phyloP scores from a whole-genome alignment of 30 jellyfish, hydroid and myxozoan species.

The Aurelia sp. region DNA sequence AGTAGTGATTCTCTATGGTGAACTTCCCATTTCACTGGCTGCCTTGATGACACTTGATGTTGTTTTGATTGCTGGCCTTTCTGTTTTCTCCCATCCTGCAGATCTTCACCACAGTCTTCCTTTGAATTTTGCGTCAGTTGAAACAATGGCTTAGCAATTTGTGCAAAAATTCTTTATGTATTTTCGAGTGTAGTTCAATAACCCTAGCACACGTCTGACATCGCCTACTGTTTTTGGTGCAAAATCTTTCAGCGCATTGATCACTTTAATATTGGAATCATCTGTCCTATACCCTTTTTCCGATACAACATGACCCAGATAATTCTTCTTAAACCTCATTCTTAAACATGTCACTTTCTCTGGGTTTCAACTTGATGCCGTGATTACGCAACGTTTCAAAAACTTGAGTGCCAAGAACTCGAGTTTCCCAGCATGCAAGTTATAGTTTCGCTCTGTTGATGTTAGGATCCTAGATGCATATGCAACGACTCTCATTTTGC shows the following conservation, averaged over 20 bases:
- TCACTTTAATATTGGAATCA: conserved; percentile 5
- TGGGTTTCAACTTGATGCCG: background rate
- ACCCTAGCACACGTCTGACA: conserved; percentile 16
- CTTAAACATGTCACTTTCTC: background rate
- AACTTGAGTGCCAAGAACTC: conserved; percentile 55
- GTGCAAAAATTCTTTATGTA: conserved; percentile 10
- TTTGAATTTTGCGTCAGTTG: background rate
- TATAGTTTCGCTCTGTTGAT: conserved; percentile 37
- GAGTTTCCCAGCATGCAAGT: conserved; percentile 46
- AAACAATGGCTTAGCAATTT: conserved; percentile 18
- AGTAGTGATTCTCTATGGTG: background rate
- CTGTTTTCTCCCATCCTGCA: background rate
- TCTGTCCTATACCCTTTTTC: conserved; percentile 21
- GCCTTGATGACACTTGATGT: conserved; percentile 16
- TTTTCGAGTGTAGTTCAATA: conserved; percentile 7
- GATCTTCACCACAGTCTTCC: too few species aligned
- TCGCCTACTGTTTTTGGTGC: conserved; percentile 14
- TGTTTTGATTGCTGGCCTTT: conserved; percentile 3
- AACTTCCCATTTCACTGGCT: conserved; percentile 26
- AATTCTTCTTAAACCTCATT: conserved; percentile 9
- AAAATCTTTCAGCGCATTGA: conserved; percentile 9
- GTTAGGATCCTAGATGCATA: conserved; percentile 46
- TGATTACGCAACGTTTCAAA: conserved; percentile 1
- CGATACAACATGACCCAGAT: conserved; percentile 23
- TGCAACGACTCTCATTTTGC: conserved; percentile 32